Evolutionary conservation across 2,888 invertebrate species (phyloP).

Genomic region (Drosophila borealis): DNA sequence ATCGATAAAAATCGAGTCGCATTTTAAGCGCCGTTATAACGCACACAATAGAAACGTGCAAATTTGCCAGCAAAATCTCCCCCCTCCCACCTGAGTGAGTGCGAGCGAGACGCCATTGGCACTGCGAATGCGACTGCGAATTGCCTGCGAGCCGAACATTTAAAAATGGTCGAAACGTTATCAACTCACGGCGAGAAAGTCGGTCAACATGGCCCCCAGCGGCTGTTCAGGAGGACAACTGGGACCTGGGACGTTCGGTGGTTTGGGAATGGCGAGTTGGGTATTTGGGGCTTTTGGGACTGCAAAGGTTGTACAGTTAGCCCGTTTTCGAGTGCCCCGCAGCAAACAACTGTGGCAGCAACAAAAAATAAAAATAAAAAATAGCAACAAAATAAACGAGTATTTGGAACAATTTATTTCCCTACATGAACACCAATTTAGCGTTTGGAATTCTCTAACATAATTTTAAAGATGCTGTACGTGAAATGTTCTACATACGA

Average conservation of each 20-base stretch:
- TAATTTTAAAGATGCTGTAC: background rate
- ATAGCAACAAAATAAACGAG: slow-evolving; percentile 23
- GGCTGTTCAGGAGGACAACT: slow-evolving; percentile 11
- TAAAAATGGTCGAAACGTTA: slow-evolving; percentile 64
- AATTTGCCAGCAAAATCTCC: slow-evolving; percentile 51
- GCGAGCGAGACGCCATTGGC: background rate
- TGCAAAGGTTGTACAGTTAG: slow-evolving; percentile 26
- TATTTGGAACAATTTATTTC: slow-evolving; percentile 26
- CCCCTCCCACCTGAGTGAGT: background rate
- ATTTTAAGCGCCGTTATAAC: slow-evolving; percentile 64
- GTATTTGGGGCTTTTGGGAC: slow-evolving; percentile 22
- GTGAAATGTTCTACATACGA: too few species aligned
- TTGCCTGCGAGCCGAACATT: slow-evolving; percentile 37
- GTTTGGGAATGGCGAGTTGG: background rate
- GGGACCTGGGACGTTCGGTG: slow-evolving; percentile 28
- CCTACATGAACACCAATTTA: slow-evolving; percentile 4
- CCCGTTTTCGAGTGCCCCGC: slow-evolving; percentile 40
- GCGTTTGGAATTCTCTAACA: background rate
- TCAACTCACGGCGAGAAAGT: slow-evolving; percentile 65
- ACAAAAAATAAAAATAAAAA: slow-evolving; percentile 21
- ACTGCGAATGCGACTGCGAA: slow-evolving; percentile 1
- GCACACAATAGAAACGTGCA: slow-evolving; percentile 76
- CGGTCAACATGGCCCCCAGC: slow-evolving; percentile 67
- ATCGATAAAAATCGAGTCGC: slow-evolving; percentile 79
- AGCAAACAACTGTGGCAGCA: slow-evolving; percentile 21